Evolutionary conservation across 2,797 vertebrate genomes (phyloP), one percentile per base, ranked within the genome.

Genomic region (Astyanax mexicanus): DNA sequence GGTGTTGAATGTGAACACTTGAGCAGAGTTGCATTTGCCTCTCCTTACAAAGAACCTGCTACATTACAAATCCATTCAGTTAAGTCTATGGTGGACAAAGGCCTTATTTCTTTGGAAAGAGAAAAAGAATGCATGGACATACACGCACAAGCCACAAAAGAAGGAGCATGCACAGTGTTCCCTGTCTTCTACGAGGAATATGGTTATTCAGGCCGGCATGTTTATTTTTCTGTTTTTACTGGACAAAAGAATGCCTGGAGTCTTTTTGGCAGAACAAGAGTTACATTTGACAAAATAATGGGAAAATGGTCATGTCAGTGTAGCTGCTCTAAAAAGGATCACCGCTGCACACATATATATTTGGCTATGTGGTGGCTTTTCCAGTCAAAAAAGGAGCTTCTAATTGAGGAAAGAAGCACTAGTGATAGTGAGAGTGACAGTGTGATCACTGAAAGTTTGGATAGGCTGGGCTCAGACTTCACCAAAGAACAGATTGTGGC

Each of bases 1-100:
- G 67, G 49, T 15, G 67, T 69, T 23, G 67, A 69, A 55, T 69
- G 67, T 38, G 49, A 69, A 23, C 67, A 69, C 19, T 12, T 69
- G 49, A 35, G 45, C 29, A 55, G 49, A 40, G 67, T 69, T 25
- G 12, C 29, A 13, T 54, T 54, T 27, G 49, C 67, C 15, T 13
- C 49, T 35, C 27, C 49, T 6, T 55, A 54, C 40, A 38, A 55
- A 25, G 0, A 13, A n/a, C 67, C 49, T 13, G 47, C 29, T 37
- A 12, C 27, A 38, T 55, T 69, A 38, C 47, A 52, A 13, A 21
- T 21, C 8, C 8, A 52, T 0, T 17, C 67, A 7, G 54, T 55
- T 4, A 47, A 52, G 11, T 13, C 17, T 13, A 69, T 69, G 67
- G 49, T 52, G 6, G 12, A 69, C 49, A 69, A 69, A 69, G 67